Evolutionary conservation across 2,888 invertebrate species (phyloP), one percentile per base, ranked within the genome.

Genomic region (Deroplatys truncata): DNA sequence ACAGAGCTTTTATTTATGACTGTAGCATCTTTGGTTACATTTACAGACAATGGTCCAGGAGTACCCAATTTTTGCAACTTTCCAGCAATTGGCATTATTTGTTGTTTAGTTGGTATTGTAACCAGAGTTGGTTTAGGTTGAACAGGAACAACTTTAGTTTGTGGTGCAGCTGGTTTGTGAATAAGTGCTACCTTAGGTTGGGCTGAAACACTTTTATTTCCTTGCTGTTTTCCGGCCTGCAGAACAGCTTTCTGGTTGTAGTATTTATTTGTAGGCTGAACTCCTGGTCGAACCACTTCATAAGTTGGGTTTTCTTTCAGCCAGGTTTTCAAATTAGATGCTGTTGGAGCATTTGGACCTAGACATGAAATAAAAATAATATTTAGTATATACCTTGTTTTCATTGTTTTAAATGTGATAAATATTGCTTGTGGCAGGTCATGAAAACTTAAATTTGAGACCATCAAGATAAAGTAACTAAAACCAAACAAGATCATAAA

Each of bases 241-340:
- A 25, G 9, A 56, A 28, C 31, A 82, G 83, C 7, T 83, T 83
- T 87, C 87, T 87, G 87, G 83, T 87, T 87, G 43, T 87, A 87
- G 83, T 82, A 87, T 31, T 87, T 87, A 16, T 82, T 87, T 87
- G 87, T 87, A 16, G 87, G 87, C 29, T 82, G 20, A 83, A 87
- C 87, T 87, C 87, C 87, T 82, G 87, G 93, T 88, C 92, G 92
- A 9, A 98, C 96, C 0, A 98, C 97, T 94, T 98, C 98, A 93
- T 96, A 98, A 0, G 97, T 97, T 4, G 98, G 98, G 94, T 98
- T 97, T 91, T 96, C 96, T 92, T 97, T 96, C 16, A 98, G 94
- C 98, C 98, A 98, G 35, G 96, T 94, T 92, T 97, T 96, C 82
- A 98, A 94, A 92, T 97, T 97, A 31, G 96, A 95, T 82, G 97